These are phyloP conservation scores for Sesamia inferens DNA, from an alignment of 2,888 invertebrate genomes.

Conservation along the genomic window DNA sequence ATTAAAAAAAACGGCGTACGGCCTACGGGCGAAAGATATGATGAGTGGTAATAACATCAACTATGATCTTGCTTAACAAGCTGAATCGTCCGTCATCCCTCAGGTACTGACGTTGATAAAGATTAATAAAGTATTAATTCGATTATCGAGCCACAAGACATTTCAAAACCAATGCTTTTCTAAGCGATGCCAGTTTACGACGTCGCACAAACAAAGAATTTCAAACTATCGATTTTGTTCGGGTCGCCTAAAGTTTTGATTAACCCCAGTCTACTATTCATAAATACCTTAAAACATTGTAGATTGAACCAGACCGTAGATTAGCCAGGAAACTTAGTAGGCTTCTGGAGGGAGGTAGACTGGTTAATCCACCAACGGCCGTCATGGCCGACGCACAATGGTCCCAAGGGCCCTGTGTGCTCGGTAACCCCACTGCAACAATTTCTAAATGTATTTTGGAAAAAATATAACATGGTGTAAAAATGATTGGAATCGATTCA, in stretches of 20 bases:
- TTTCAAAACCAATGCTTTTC: background rate
- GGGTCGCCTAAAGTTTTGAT: conserved; percentile 28
- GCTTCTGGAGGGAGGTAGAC: too few species aligned
- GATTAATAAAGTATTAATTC: background rate
- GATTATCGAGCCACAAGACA: background rate
- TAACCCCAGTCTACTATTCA: background rate
- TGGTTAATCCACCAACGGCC: too few species aligned
- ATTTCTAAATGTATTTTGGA: too few species aligned
- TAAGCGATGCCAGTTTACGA: conserved; percentile 10
- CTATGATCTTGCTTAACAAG: background rate
- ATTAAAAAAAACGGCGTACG: too few species aligned
- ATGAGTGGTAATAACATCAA: background rate
- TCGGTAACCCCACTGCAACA: too few species aligned
- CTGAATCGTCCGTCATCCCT: too few species aligned
- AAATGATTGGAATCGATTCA: too few species aligned
- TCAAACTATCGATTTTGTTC: conserved; percentile 45
- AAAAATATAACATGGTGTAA: too few species aligned
- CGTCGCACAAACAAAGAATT: conserved; percentile 31
- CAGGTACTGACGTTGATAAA: background rate
- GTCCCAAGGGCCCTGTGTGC: too few species aligned
- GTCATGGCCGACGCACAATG: too few species aligned
- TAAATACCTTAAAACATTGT: background rate
- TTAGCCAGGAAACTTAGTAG: too few species aligned
- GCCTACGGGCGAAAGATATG: background rate
- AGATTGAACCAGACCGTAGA: too few species aligned